Evolutionary conservation across 2,113 vertebrate species (phyloP).

Genomic region (Tonatia bakeri): DNA sequence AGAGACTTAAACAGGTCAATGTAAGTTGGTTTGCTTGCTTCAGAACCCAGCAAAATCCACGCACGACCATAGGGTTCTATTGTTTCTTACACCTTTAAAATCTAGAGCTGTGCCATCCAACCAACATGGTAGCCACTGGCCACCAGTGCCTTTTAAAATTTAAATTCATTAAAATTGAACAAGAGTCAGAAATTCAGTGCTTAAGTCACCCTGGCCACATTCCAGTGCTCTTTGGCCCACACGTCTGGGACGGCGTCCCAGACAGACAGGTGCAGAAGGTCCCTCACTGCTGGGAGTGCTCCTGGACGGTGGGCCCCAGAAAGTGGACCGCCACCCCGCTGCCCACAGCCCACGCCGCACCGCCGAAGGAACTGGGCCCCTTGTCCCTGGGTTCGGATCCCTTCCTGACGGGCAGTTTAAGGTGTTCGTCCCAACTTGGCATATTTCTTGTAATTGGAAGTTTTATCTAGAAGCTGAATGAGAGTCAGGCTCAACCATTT

Average conservation of each 20-base stretch:
- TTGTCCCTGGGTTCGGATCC: not conserved
- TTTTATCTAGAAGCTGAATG: not conserved
- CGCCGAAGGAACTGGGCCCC: not conserved
- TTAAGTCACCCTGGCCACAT: not conserved
- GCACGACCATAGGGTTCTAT: not conserved
- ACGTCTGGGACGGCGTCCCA: not conserved
- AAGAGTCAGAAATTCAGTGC: not conserved
- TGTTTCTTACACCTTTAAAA: not conserved
- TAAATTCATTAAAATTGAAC: not conserved
- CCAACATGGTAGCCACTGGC: not conserved
- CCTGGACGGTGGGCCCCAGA: not conserved
- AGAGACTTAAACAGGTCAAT: not conserved
- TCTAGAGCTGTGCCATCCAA: not conserved
- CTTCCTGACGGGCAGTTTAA: not conserved
- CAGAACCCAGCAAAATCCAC: not conserved
- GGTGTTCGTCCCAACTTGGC: not conserved
- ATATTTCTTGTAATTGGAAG: not conserved
- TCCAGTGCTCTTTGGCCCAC: not conserved
- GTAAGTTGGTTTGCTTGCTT: not conserved
- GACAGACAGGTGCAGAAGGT: not conserved
- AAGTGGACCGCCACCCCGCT: not conserved
- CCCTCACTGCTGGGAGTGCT: not conserved
- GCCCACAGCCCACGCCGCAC: too few relatives aligned
- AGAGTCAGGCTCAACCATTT: not conserved
- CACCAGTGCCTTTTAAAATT: not conserved